Percentiles rank a stretch among this genome's conserved stretches.
Conservation (phyloP, 2,113 vertebrate species). For the Guaruba guarouba region DNA sequence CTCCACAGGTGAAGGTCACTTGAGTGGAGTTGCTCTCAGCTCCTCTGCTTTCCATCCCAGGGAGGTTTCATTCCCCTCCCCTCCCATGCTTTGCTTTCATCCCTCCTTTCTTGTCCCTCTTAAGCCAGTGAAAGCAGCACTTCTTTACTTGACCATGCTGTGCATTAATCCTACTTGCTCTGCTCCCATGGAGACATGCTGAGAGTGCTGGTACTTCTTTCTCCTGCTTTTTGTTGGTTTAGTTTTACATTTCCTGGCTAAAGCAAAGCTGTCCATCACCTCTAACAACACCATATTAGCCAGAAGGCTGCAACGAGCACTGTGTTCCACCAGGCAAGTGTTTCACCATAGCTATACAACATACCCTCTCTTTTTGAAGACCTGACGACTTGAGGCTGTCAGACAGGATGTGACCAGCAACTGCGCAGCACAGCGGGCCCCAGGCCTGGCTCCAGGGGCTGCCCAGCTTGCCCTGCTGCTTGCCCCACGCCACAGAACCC, state of each 20-base stretch:
- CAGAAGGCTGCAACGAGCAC: fast-evolving
- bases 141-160: not conserved
- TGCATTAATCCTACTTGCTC: not conserved
- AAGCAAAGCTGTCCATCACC: not conserved
- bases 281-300: too few species aligned
- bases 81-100: not conserved
- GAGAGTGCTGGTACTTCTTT: not conserved
- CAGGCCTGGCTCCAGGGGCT: not conserved
- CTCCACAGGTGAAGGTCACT: not conserved
- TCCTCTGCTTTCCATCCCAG: not conserved
- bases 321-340: fast-evolving
- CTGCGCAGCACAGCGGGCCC: fast-evolving
- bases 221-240: not conserved
- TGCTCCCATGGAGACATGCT: not conserved
- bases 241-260: not conserved
- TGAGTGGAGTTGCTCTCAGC: not conserved
- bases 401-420: not conserved
- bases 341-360: fast-evolving
- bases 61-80: not conserved
- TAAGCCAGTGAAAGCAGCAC: not conserved
- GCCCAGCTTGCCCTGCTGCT: not conserved
- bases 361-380: fast-evolving
- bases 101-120: not conserved
- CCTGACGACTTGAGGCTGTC: fast-evolving
- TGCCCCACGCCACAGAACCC: not conserved